These are phyloP conservation scores for Seriola aureovittata DNA, from an alignment of 2,113 vertebrate species.

Conservation along the genomic window DNA sequence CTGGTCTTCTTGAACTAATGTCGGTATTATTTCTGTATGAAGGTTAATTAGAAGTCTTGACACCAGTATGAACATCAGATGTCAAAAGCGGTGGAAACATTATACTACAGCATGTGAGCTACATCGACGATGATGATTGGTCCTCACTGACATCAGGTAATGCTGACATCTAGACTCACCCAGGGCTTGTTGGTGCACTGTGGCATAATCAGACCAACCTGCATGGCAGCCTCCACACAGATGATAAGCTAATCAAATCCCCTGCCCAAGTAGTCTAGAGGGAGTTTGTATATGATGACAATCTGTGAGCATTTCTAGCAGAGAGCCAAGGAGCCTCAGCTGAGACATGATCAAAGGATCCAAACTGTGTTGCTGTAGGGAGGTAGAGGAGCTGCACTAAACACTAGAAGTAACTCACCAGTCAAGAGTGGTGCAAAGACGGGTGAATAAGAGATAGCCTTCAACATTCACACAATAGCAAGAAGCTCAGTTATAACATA, in stretches of 20 bases:
- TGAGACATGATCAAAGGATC: constrained; percentile 72
- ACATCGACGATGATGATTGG: constrained; percentile 5
- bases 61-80: constrained; percentile 20
- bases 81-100: neutral
- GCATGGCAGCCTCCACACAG: constrained; percentile 46
- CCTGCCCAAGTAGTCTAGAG: constrained; percentile 51
- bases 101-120: constrained; percentile 7
- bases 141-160: constrained; percentile 30
- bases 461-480: constrained; percentile 2
- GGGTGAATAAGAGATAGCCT: constrained; percentile 14
- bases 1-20: constrained; percentile 10
- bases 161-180: constrained; percentile 32
- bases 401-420: constrained; percentile 24
- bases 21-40: neutral
- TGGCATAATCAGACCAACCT: constrained; percentile 57
- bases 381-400: constrained; percentile 34
- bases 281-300: constrained; percentile 64
- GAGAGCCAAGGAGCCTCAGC: constrained; percentile 51
- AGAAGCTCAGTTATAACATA: neutral
- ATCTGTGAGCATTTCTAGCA: constrained; percentile 59
- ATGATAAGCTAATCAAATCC: constrained; percentile 71
- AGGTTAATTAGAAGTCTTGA: constrained; percentile 35
- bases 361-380: constrained; percentile 43
- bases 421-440: constrained; percentile 27
- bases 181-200: constrained; percentile 42